A percentile compares a stretch with the other conserved stretches of the same genome.
Conservation (phyloP, 2,797 vertebrate genomes). For the Parambassis ranga region DNA sequence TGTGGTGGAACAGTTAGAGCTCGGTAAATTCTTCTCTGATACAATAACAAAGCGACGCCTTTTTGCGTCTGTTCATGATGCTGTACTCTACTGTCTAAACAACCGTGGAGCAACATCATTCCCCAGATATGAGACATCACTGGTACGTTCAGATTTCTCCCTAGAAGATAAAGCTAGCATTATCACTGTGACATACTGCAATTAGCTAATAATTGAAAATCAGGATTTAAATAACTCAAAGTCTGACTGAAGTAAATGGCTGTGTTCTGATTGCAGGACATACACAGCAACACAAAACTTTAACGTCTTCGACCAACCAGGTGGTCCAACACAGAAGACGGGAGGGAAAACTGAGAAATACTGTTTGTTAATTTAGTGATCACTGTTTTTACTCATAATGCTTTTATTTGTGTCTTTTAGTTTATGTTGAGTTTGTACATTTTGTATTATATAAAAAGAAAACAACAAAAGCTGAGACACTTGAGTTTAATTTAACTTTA, state of each 20-base stretch:
- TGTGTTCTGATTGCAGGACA: constrained; percentile 76
- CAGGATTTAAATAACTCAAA: not conserved
- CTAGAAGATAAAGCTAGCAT: no score
- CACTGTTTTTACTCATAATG: not conserved
- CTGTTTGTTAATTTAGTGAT: not conserved
- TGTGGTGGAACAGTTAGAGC: constrained; percentile 87
- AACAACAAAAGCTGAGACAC: not conserved
- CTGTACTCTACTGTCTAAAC: constrained; percentile 80
- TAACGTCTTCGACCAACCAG: constrained; percentile 33
- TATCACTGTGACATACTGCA: not conserved
- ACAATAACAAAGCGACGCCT: constrained; percentile 85
- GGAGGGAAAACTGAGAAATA: not conserved
- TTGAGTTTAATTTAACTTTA: constrained; percentile 49
- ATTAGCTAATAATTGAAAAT: not conserved
- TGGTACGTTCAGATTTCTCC: constrained; percentile 44
- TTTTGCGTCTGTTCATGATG: constrained; percentile 88
- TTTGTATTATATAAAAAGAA: not conserved
- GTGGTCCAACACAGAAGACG: not conserved
- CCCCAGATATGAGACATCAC: constrained; percentile 47
- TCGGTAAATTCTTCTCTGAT: constrained; percentile 86
- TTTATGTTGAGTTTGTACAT: constrained; percentile 9
- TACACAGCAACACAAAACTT: constrained; percentile 65
- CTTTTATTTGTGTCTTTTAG: not conserved
- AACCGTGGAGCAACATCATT: constrained; percentile 50
- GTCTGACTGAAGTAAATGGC: no score